Conservation (phyloP, 2,888 invertebrate species). For the Spisula subtruncata region DNA sequence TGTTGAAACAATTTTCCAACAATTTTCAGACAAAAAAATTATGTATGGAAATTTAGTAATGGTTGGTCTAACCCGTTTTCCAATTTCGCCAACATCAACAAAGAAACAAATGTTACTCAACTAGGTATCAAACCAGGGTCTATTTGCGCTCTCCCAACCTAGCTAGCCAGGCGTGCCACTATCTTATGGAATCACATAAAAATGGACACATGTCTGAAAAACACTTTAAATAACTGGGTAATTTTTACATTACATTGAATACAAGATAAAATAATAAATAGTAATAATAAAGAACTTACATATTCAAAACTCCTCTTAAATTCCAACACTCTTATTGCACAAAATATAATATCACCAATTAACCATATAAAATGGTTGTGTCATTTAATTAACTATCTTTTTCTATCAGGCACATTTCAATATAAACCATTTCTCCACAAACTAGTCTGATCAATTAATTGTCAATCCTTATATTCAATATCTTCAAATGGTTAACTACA, state of each 20-base stretch:
- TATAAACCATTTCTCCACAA: not conserved
- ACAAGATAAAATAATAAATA: not conserved
- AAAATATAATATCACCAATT: not conserved
- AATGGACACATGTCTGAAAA: too few species aligned
- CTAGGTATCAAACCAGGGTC: too few species aligned
- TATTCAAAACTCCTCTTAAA: not conserved
- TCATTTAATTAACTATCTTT: not conserved
- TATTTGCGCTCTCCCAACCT: too few species aligned
- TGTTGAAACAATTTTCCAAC: too few species aligned
- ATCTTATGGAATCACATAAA: too few species aligned
- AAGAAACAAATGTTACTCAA: too few species aligned
- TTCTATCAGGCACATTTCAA: not conserved
- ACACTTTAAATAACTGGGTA: too few species aligned
- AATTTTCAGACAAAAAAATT: too few species aligned
- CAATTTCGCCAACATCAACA: too few species aligned
- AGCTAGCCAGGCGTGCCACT: too few species aligned
- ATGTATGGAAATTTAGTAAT: too few species aligned
- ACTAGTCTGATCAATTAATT: not conserved
- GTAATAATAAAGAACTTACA: not conserved
- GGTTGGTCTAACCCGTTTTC: too few species aligned
- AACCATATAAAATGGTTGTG: not conserved
- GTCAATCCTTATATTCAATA: not conserved
- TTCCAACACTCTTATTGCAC: not conserved
- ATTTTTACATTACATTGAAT: not conserved
- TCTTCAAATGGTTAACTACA: not conserved